These are phyloP conservation scores for Caenorhabditis macrosperma DNA, from an alignment of 2,888 invertebrate genomes.

Conservation along the genomic window DNA sequence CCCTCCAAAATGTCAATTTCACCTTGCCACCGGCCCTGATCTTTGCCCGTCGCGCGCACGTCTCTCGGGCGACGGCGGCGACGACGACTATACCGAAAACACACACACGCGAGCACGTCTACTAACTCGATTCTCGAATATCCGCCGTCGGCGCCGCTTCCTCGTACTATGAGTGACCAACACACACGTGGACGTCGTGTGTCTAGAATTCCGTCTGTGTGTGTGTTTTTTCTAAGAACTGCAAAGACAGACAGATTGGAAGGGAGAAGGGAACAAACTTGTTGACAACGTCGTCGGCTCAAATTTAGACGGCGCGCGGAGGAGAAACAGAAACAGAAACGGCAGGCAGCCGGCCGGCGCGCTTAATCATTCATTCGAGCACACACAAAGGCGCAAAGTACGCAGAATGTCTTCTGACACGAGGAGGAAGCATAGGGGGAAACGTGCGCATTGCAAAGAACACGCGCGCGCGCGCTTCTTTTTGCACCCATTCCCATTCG, in stretches of 20 bases:
- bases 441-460: constrained; percentile 55
- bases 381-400: constrained; percentile 31
- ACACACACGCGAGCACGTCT: too few species aligned
- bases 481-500: constrained; percentile 12
- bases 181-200: not conserved
- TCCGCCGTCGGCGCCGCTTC: too few species aligned
- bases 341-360: constrained; percentile 11
- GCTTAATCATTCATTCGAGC: constrained; percentile 11
- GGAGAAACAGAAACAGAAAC: too few species aligned
- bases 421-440: constrained; percentile 19
- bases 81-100: not conserved
- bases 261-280: constrained; percentile 27
- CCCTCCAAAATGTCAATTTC: constrained; percentile 25
- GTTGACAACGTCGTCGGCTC: constrained; percentile 37
- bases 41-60: constrained; percentile 17
- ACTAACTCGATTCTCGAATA: not conserved
- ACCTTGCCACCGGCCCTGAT: constrained; percentile 14
- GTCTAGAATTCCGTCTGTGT: too few species aligned
- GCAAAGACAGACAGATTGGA: too few species aligned
- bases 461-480: constrained; percentile 37
- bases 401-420: constrained; percentile 47
- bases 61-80: too few species aligned
- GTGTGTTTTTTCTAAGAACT: constrained; percentile 26
- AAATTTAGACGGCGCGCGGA: constrained; percentile 41
- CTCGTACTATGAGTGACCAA: not conserved